Base-by-base conservation (phyloP, 2,797 vertebrate genomes). In the Leptoclinus maculatus region DNA sequence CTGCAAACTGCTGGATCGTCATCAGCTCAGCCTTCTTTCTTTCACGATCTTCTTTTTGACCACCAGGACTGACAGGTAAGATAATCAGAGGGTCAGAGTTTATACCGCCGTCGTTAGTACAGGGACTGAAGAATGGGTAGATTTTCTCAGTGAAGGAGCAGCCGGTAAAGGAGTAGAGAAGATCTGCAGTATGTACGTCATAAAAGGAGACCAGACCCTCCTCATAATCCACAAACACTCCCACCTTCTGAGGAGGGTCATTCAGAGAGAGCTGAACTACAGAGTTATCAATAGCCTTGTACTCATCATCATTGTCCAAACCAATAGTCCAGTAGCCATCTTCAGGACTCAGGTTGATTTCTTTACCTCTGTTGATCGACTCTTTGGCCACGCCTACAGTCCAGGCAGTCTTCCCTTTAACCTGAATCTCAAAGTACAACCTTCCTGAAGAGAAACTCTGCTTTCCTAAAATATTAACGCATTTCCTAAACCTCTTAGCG, bases 1-100 rank as follows among this genome's bases (percentile, higher is more conserved):
- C 32, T 38, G 66, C 74, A 80, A 66, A 78, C 70, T 71, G 54
- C 29, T 58, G 64, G 4, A 76, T 1, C 0, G 58, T 45, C 29
- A 54, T n/a, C 17, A 83, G 60, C 29, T 82, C 38, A 0, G 66
- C 59, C 54, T 53, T 53, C 54, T 76, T 49, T 56, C 19, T 38
- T 23, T 51, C 8, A 45, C 8, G 6, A 17, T 47, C 17, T 47
- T 47, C 43, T 45, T 45, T 45, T 19, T 45, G 43, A 19, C 16
- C 43, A 45, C 43, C 43, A 11, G 36, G 36, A 38, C 9, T 10
- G 38, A 38, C 38, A 9, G 38, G 38, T 11, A 7, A 45, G 43
- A 45, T 19, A 16, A 43, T 49, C 47, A 71, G 14, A 2, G 59
- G 71, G 12, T 19, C 11, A 2, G 45, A n/a, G 19, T 73, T 73